Evolutionary conservation across 2,888 invertebrate species (phyloP).

Genomic region (Graphium colonna): DNA sequence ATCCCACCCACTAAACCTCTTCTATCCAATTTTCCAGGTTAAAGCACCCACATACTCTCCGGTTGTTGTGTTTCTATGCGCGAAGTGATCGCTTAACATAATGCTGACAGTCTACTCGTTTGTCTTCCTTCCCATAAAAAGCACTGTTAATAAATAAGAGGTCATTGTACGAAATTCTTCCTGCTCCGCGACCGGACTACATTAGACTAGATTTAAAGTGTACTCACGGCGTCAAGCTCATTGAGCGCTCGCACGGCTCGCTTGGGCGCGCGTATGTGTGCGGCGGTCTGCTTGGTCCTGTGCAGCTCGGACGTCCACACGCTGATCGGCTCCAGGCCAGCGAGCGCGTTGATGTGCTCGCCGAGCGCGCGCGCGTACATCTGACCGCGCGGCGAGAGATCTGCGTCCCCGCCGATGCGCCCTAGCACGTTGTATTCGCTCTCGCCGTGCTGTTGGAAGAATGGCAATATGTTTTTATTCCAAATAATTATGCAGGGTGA

Average conservation of each 20-base stretch:
- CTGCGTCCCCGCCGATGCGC: constrained; percentile 94
- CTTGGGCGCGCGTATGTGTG: constrained; percentile 87
- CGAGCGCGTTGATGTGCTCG: constrained; percentile 81
- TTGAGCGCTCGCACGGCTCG: constrained; percentile 93
- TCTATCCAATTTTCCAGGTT: too few relatives aligned
- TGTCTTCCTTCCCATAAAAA: too few relatives aligned
- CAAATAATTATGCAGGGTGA: too few relatives aligned
- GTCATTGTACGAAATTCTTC: too few relatives aligned
- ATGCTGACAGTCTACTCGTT: too few relatives aligned
- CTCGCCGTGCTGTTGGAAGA: constrained; percentile 89
- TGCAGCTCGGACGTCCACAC: constrained; percentile 95
- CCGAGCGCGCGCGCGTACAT: constrained; percentile 88
- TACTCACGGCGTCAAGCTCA: constrained; percentile 93
- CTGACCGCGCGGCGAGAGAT: constrained; percentile 89
- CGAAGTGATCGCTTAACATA: too few relatives aligned
- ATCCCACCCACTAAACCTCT: too few relatives aligned
- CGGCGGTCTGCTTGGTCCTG: constrained; percentile 93
- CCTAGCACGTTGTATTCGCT: constrained; percentile 95
- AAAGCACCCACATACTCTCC: too few relatives aligned
- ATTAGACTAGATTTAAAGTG: too few relatives aligned
- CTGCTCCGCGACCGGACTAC: too few relatives aligned
- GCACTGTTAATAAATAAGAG: too few relatives aligned
- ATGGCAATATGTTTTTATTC: too few relatives aligned
- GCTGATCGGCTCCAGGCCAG: constrained; percentile 84
- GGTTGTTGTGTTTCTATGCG: neutral